Percentiles rank a stretch among this genome's conserved stretches.
Evolutionary conservation across 1,140 invertebrate species (phyloP).

Genomic region (Ostrea denselamellosa): DNA sequence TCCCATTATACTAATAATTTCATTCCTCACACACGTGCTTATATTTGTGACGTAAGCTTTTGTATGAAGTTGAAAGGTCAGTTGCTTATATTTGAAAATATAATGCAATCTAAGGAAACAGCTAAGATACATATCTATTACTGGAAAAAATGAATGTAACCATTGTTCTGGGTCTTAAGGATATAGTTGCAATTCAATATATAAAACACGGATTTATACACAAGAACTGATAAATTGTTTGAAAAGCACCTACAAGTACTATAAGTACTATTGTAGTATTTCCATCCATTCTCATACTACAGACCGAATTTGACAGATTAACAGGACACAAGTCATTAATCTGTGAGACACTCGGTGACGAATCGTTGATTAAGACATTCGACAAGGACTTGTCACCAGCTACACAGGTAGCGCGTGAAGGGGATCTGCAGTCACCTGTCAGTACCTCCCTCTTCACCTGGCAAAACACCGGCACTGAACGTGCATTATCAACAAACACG

Average conservation of each 20-base stretch:
- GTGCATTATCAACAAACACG: background rate
- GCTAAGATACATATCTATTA: no score
- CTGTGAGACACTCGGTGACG: background rate
- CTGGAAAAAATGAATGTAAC: no score
- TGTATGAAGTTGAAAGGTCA: no score
- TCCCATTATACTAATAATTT: no score
- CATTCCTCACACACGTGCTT: no score
- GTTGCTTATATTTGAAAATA: no score
- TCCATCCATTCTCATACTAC: background rate
- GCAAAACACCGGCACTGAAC: background rate
- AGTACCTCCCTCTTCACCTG: slow-evolving; percentile 7
- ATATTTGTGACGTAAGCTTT: no score
- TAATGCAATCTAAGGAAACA: no score
- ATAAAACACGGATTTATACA: background rate
- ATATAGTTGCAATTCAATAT: no score
- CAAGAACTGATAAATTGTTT: background rate
- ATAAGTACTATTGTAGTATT: background rate
- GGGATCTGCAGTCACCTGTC: background rate
- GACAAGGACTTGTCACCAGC: background rate
- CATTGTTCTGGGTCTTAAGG: no score
- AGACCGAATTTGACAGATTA: slow-evolving; percentile 14
- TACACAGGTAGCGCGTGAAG: slow-evolving; percentile 8
- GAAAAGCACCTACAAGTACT: background rate
- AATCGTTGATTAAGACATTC: slow-evolving; percentile 29
- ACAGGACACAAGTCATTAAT: slow-evolving; percentile 19